These are phyloP conservation scores for Carlito syrichta DNA, from an alignment of 2,113 vertebrate genomes.

Conservation along the genomic window DNA sequence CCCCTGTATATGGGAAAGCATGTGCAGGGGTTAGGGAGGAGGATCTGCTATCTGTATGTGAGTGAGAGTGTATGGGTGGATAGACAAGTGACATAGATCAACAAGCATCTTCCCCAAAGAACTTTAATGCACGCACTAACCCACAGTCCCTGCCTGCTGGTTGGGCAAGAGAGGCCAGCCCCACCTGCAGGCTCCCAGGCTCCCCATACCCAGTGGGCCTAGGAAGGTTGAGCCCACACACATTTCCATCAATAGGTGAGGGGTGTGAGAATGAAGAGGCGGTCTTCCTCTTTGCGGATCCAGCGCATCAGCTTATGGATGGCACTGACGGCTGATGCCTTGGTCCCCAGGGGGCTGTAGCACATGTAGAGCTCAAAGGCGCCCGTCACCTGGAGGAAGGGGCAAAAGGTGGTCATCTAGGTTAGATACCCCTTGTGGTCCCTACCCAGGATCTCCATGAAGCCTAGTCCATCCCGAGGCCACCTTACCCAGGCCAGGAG, in stretches of 20 bases:
- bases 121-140: constrained; percentile 64
- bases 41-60: not conserved
- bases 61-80: not conserved
- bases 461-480: not conserved
- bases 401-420: not conserved
- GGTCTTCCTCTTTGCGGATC: constrained; percentile 98
- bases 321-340: constrained; percentile 87
- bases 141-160: constrained; percentile 36
- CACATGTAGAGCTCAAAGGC: constrained; percentile 98
- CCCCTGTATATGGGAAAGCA: not conserved
- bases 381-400: constrained; percentile 89
- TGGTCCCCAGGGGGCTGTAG: constrained; percentile 96
- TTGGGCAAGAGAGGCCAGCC: not conserved
- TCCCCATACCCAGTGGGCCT: not conserved
- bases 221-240: not conserved
- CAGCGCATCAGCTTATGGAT: constrained; percentile 97
- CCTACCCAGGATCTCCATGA: not conserved
- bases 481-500: constrained; percentile 93
- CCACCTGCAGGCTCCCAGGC: not conserved
- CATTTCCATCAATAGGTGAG: constrained; percentile 90
- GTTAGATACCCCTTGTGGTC: not conserved
- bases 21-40: not conserved
- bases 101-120: constrained; percentile 39
- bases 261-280: constrained; percentile 95
- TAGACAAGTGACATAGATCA: not conserved